Percentiles rank a stretch among this genome's conserved stretches.
Evolutionary conservation across 2,113 vertebrate genomes (phyloP).

Genomic region (Mustela nigripes): DNA sequence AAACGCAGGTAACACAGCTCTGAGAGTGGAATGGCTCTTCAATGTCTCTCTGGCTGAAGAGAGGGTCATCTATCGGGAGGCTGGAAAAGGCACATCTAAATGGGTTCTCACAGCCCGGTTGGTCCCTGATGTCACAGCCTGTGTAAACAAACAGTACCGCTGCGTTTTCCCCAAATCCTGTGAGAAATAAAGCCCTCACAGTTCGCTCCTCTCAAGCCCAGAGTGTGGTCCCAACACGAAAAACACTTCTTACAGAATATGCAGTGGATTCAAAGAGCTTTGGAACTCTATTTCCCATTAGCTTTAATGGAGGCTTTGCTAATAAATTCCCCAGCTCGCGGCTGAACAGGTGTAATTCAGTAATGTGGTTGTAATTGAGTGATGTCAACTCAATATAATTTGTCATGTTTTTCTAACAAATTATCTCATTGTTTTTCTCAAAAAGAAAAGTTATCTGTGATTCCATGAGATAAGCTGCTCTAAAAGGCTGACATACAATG

Average conservation of each 20-base stretch:
- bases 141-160: background rate
- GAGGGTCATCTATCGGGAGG: conserved; percentile 61
- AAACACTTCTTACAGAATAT: conserved; percentile 43
- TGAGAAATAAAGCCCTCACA: conserved; percentile 19
- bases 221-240: background rate
- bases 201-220: background rate
- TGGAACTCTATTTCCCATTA: conserved; percentile 73
- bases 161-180: background rate
- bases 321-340: conserved; percentile 62
- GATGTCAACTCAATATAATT: conserved; percentile 78
- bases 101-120: background rate
- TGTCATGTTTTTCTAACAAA: conserved; percentile 83
- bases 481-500: conserved; percentile 67
- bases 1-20: conserved; percentile 65
- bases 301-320: conserved; percentile 63
- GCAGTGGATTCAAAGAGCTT: conserved; percentile 21
- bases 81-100: background rate
- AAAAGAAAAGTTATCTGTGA: conserved; percentile 76
- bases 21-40: background rate
- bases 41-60: background rate
- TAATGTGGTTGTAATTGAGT: conserved; percentile 81
- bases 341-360: conserved; percentile 73
- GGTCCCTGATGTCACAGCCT: background rate
- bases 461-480: conserved; percentile 69
- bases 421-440: conserved; percentile 74